These are phyloP conservation scores for Illadopsis cleaveri DNA, from an alignment of 2,113 vertebrate genomes.

Conservation along the genomic window DNA sequence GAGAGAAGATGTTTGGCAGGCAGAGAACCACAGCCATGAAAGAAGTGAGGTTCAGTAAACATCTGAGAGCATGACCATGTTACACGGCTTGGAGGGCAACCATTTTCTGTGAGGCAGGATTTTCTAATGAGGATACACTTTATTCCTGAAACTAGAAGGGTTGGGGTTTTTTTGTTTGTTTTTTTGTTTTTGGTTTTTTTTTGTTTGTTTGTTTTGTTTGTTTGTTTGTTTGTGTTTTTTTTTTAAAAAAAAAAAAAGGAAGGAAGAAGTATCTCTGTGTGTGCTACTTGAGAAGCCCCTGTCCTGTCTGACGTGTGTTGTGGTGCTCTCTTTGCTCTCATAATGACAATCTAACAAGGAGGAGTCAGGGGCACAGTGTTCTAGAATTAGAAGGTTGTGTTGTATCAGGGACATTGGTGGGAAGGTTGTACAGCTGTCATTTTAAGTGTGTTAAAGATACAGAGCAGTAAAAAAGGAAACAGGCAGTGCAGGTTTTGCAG, in stretches of 20 bases:
- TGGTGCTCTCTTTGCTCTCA: neutral
- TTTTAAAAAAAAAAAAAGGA: neutral
- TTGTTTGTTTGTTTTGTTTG: too few relatives aligned
- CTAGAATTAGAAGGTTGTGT: neutral
- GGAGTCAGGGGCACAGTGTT: neutral
- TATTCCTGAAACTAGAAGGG: neutral
- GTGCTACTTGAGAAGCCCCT: neutral
- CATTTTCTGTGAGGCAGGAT: neutral
- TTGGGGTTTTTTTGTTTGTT: too few relatives aligned
- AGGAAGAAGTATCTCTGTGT: neutral
- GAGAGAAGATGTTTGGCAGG: neutral
- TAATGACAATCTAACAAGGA: neutral
- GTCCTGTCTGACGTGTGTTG: accelerated
- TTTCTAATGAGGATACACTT: neutral
- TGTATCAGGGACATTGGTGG: neutral
- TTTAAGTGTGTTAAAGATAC: neutral
- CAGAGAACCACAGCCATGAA: neutral
- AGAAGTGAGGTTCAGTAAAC: neutral
- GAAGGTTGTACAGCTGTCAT: neutral
- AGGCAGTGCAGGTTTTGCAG: neutral
- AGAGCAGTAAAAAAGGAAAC: neutral
- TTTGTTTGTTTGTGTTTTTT: too few relatives aligned
- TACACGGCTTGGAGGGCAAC: neutral
- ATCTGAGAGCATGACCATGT: neutral
- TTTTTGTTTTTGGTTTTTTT: too few relatives aligned